Evolutionary conservation across 2,113 vertebrate species (phyloP).

Genomic region (Pelodiscus sinensis): DNA sequence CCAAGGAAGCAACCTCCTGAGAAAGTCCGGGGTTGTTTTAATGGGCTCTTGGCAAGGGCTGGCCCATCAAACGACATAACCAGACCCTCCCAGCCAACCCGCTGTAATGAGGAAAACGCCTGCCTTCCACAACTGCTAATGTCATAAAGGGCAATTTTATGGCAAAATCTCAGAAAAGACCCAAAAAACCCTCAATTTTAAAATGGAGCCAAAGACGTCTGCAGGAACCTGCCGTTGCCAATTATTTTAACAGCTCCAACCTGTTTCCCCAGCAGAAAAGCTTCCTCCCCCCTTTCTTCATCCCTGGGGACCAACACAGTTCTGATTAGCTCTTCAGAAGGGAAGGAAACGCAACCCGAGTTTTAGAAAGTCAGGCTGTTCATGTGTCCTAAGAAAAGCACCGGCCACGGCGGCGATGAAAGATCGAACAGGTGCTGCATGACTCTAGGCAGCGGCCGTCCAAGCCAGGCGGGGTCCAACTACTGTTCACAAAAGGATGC

Average conservation of each 20-base stretch:
- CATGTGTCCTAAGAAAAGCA: slow-evolving; percentile 54
- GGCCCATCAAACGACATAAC: slow-evolving; percentile 57
- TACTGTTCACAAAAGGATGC: slow-evolving; percentile 16
- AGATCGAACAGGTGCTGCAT: slow-evolving; percentile 73
- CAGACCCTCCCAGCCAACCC: slow-evolving; percentile 40
- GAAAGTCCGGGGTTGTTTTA: slow-evolving; percentile 52
- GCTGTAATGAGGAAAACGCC: slow-evolving; percentile 70
- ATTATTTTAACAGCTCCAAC: slow-evolving; percentile 73
- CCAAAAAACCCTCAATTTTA: slow-evolving; percentile 43
- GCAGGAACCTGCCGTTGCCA: slow-evolving; percentile 46
- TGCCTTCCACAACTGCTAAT: slow-evolving; percentile 62
- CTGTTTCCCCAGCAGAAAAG: slow-evolving; percentile 61
- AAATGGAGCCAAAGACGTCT: slow-evolving; percentile 53
- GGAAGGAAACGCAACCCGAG: slow-evolving; percentile 72
- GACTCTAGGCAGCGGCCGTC: slow-evolving; percentile 63
- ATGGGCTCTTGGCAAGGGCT: slow-evolving; percentile 19
- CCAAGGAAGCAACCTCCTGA: slow-evolving; percentile 60
- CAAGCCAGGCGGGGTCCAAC: slow-evolving; percentile 41
- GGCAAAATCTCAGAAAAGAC: slow-evolving; percentile 63
- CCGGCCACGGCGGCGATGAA: slow-evolving; percentile 43
- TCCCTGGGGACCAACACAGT: slow-evolving; percentile 52
- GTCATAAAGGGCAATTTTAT: slow-evolving; percentile 69
- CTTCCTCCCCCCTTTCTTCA: slow-evolving; percentile 34
- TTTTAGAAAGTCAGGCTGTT: slow-evolving; percentile 70
- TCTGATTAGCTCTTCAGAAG: slow-evolving; percentile 75